Percentiles rank a stretch among this genome's conserved stretches.
These are phyloP conservation scores for Oscheius sp. DNA, from an alignment of 2,888 invertebrate genomes.

Conservation along the genomic window DNA sequence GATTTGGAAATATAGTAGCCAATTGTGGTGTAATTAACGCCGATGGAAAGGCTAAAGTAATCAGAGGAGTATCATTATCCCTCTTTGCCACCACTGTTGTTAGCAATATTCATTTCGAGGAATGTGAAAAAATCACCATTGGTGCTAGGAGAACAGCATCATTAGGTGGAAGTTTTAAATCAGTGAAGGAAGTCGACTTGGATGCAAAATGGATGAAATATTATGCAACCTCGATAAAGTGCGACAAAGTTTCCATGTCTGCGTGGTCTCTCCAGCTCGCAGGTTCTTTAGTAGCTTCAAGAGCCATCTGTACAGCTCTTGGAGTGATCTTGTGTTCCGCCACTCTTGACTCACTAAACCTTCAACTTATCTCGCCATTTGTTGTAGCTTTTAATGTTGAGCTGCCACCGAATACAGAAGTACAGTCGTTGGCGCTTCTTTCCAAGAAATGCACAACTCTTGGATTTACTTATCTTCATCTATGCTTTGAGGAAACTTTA, in stretches of 20 bases:
- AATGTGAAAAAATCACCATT: constrained; percentile 24
- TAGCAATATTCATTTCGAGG: constrained; percentile 9
- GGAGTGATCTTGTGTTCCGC: constrained; percentile 36
- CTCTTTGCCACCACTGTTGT: constrained; percentile 8
- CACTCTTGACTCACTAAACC: constrained; percentile 7
- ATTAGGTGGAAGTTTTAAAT: constrained; percentile 7
- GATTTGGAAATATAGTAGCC: constrained; percentile 36
- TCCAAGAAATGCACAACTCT: background rate
- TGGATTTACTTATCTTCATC: constrained; percentile 41
- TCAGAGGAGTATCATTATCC: background rate
- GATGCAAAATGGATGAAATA: constrained; percentile 29
- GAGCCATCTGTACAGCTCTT: constrained; percentile 32
- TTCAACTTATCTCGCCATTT: constrained; percentile 39
- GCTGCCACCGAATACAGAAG: constrained; percentile 27
- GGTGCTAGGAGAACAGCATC: constrained; percentile 14
- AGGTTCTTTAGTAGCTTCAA: constrained; percentile 21
- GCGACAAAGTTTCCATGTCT: background rate
- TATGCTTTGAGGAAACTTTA: constrained; percentile 38
- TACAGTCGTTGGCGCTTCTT: constrained; percentile 29
- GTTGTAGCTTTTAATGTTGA: constrained; percentile 30
- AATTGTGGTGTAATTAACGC: constrained; percentile 36
- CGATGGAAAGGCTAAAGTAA: background rate
- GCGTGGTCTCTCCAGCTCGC: constrained; percentile 23
- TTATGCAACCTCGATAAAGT: background rate
- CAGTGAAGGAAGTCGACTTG: constrained; percentile 8